Evolutionary conservation across 1,140 invertebrate species (phyloP), one percentile per base, ranked within the genome.

Genomic region (Heliothis virescens): DNA sequence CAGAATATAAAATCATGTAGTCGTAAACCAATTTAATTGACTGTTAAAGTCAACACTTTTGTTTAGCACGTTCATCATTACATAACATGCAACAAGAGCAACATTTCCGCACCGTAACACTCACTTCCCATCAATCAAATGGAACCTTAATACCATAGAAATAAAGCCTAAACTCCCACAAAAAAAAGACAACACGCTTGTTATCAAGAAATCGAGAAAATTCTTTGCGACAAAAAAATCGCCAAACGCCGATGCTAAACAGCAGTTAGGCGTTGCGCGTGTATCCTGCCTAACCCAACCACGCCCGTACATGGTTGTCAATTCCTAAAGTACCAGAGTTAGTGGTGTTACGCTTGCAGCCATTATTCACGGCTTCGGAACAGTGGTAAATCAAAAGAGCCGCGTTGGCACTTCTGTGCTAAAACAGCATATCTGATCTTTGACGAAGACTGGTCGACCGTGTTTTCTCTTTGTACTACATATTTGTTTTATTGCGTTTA

Each of bases 351-450:
- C 13, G 34, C 57, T 53, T 11, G 59, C 47, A 57, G 50, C 78
- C 83, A 85, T 86, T 87, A 87, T 85, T 82, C 73, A 80, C 79
- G 13, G 77, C 55, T 72, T 69, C 74, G 79, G 80, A 82, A 80
- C 79, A 80, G 81, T 80, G 82, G 79, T 86, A 84, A 85, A 84
- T 87, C 85, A 86, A 88, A 87, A 82, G 83, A 50, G 72, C 82
- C 87, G 85, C 85, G 72, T 78, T 85, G 74, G 72, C 84, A 83
- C 85, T 82, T 72, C 79, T 59, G 84, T 83, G 82, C 85, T 81
- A 83, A 84, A 85, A 75, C 57, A 81, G 85, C 83, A 60, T 85
- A 87, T 87, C 86, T 80, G 84, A 85, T 85, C 75, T 59, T 55
- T 83, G 83, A 85, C 79, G 83, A 71, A 80, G 60, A n/a, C 53